Conservation (phyloP, 2,113 vertebrate species). For the Rutilus rutilus region DNA sequence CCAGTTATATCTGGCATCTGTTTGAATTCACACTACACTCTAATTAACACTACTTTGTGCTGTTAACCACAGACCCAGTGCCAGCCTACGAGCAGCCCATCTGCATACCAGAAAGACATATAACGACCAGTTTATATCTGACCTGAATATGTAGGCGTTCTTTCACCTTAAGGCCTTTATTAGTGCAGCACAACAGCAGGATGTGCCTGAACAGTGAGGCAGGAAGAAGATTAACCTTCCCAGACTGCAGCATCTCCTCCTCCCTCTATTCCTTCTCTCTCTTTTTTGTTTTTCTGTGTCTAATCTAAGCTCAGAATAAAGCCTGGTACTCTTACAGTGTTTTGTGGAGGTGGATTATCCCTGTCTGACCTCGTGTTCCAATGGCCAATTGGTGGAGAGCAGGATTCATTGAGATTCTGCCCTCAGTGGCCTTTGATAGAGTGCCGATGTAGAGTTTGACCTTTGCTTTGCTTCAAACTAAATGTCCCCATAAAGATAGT, state of each 20-base stretch:
- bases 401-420: not conserved
- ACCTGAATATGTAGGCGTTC: slow-evolving; percentile 22
- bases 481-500: too few species aligned
- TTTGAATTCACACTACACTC: not conserved
- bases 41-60: slow-evolving; percentile 25
- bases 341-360: slow-evolving; percentile 43
- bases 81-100: slow-evolving; percentile 29
- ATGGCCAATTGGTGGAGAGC: slow-evolving; percentile 1
- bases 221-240: slow-evolving; percentile 39
- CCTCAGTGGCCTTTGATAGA: not conserved
- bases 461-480: not conserved
- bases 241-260: slow-evolving; percentile 10
- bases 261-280: slow-evolving; percentile 2
- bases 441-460: not conserved
- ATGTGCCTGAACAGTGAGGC: slow-evolving; percentile 21
- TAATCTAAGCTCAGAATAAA: slow-evolving; percentile 38
- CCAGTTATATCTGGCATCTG: slow-evolving; percentile 27
- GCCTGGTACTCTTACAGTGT: slow-evolving; percentile 10
- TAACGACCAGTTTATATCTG: slow-evolving; percentile 15
- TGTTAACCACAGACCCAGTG: not conserved
- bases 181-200: slow-evolving; percentile 13
- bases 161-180: slow-evolving; percentile 40
- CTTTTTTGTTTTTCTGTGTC: slow-evolving; percentile 1
- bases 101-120: slow-evolving; percentile 3
- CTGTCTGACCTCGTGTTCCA: slow-evolving; percentile 13